These are phyloP conservation scores for Lacerta agilis DNA, from an alignment of 2,797 vertebrate species.

Conservation along the genomic window DNA sequence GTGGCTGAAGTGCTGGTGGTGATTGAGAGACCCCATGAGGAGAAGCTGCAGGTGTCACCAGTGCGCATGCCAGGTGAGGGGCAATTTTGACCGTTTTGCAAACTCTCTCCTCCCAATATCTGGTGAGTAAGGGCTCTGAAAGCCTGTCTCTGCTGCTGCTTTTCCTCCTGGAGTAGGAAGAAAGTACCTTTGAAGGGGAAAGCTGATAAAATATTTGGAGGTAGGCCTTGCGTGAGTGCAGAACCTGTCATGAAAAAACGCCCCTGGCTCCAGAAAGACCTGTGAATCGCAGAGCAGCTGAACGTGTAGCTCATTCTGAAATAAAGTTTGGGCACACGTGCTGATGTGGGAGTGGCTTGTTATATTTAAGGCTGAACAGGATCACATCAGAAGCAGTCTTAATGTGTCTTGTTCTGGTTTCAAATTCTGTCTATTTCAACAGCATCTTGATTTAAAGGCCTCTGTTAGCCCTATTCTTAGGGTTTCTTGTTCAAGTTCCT, in stretches of 20 bases:
- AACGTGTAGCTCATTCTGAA: no score
- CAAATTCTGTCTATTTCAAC: background rate
- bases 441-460: background rate
- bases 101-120: background rate
- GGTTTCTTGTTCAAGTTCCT: background rate
- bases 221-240: no score
- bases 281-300: no score
- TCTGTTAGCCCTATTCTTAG: background rate
- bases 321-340: background rate
- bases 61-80: slow-evolving; percentile 78
- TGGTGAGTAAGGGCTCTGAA: background rate
- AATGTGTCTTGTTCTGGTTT: background rate
- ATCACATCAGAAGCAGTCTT: background rate
- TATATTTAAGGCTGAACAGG: background rate
- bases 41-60: slow-evolving; percentile 74
- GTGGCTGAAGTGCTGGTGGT: slow-evolving; percentile 67
- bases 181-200: no score
- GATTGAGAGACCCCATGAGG: slow-evolving; percentile 70
- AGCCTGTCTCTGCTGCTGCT: background rate
- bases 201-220: no score
- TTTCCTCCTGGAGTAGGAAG: background rate
- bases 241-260: no score
- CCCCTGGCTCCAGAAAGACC: no score
- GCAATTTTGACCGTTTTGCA: background rate
- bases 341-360: background rate